A percentile compares a stretch with the other conserved stretches of the same genome.
These are phyloP conservation scores for Lingula anatina DNA, from an alignment of 2,888 invertebrate genomes.

Conservation along the genomic window DNA sequence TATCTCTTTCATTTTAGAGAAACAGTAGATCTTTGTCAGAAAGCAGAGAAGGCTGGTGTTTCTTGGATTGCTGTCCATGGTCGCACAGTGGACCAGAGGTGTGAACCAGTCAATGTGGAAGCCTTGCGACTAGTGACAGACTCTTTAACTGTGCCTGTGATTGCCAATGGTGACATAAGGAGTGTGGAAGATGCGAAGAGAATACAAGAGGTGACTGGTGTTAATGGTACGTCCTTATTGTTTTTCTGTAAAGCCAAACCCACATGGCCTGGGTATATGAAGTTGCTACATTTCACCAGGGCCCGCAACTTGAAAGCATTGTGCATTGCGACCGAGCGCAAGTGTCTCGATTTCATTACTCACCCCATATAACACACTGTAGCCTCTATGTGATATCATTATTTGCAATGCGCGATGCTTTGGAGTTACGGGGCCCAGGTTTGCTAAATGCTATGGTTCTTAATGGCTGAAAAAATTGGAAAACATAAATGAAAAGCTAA, in stretches of 20 bases:
- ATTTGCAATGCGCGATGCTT: too few species aligned
- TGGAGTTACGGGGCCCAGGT: too few species aligned
- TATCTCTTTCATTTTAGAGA: constrained; percentile 32
- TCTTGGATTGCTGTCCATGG: constrained; percentile 89
- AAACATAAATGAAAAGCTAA: too few species aligned
- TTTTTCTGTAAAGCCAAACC: too few species aligned
- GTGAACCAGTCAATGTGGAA: constrained; percentile 63
- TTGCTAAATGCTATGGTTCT: not conserved
- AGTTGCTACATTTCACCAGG: not conserved
- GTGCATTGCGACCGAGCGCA: too few species aligned
- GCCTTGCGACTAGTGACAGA: constrained; percentile 69
- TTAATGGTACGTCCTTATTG: constrained; percentile 58
- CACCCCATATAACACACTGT: too few species aligned
- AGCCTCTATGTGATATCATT: too few species aligned
- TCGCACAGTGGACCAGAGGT: constrained; percentile 76
- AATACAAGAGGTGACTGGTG: constrained; percentile 65
- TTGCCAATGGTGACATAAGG: constrained; percentile 89
- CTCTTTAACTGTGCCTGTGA: constrained; percentile 71
- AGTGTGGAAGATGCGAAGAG: constrained; percentile 66
- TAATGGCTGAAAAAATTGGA: not conserved
- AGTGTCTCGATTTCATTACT: too few species aligned
- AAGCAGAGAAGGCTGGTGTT: constrained; percentile 78
- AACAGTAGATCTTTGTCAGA: constrained; percentile 75
- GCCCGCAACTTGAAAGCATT: not conserved
- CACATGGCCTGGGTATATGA: not conserved